These are phyloP conservation scores for Hylomyscus alleni DNA, from an alignment of 2,797 vertebrate genomes.

Conservation along the genomic window DNA sequence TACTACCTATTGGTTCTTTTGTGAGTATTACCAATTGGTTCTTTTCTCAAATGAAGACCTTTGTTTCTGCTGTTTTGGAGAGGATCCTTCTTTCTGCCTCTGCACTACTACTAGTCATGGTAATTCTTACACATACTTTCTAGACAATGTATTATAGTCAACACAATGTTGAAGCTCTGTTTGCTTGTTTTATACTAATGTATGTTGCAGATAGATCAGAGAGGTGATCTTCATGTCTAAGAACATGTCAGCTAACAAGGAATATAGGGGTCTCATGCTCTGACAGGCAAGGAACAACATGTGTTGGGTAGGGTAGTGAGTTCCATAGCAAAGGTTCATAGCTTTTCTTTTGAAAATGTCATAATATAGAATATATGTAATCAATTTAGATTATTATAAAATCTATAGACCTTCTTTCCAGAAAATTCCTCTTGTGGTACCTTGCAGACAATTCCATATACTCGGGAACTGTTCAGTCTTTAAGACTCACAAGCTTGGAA, in stretches of 20 bases:
- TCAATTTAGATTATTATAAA: background rate
- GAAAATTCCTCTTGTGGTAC: background rate
- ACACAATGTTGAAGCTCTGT: background rate
- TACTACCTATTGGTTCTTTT: background rate
- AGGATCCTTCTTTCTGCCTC: background rate
- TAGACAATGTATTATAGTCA: conserved; percentile 4
- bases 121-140: background rate
- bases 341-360: background rate
- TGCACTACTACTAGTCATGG: background rate
- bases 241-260: background rate
- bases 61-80: conserved; percentile 20
- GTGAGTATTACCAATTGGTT: background rate
- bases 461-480: background rate
- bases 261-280: background rate
- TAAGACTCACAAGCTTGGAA: conserved; percentile 22
- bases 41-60: conserved; percentile 6
- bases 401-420: background rate
- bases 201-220: background rate
- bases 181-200: conserved; percentile 5
- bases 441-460: conserved; percentile 9
- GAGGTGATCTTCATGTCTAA: background rate
- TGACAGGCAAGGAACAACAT: background rate
- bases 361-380: background rate
- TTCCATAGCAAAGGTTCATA: background rate
- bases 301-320: background rate